phyloP scores from a whole-genome alignment of 2,888 invertebrate species.

The Boloria selene region DNA sequence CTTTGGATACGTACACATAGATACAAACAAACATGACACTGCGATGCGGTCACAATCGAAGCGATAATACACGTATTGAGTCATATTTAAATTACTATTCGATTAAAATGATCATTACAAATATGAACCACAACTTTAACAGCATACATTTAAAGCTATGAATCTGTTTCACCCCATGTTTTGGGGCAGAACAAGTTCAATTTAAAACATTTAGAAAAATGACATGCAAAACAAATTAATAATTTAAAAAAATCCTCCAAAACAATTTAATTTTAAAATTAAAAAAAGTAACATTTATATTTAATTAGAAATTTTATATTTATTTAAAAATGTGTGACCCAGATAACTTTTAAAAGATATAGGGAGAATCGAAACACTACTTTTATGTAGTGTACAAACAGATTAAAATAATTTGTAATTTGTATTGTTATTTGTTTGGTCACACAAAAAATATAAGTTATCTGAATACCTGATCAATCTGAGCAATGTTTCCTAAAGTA shows the following conservation, averaged over 20 bases:
- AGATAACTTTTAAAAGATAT: no score
- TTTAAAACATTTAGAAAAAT: slow-evolving; percentile 66
- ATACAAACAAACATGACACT: slow-evolving; percentile 54
- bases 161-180: slow-evolving; percentile 56
- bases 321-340: not conserved
- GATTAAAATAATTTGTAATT: no score
- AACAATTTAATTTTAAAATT: slow-evolving; percentile 40
- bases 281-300: slow-evolving; percentile 19
- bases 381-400: no score
- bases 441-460: no score
- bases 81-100: slow-evolving; percentile 54
- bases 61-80: slow-evolving; percentile 58
- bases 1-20: slow-evolving; percentile 65
- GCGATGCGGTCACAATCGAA: slow-evolving; percentile 66
- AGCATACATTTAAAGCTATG: slow-evolving; percentile 76
- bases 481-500: no score
- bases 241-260: slow-evolving; percentile 71
- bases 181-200: slow-evolving; percentile 57
- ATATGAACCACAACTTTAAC: slow-evolving; percentile 67
- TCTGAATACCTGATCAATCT: no score
- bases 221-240: slow-evolving; percentile 77
- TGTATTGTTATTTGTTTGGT: no score
- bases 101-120: slow-evolving; percentile 44
- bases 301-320: slow-evolving; percentile 3
- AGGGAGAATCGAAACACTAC: no score